These are phyloP conservation scores for Probosciger aterrimus DNA, from an alignment of 2,113 vertebrate genomes.

Conservation along the genomic window DNA sequence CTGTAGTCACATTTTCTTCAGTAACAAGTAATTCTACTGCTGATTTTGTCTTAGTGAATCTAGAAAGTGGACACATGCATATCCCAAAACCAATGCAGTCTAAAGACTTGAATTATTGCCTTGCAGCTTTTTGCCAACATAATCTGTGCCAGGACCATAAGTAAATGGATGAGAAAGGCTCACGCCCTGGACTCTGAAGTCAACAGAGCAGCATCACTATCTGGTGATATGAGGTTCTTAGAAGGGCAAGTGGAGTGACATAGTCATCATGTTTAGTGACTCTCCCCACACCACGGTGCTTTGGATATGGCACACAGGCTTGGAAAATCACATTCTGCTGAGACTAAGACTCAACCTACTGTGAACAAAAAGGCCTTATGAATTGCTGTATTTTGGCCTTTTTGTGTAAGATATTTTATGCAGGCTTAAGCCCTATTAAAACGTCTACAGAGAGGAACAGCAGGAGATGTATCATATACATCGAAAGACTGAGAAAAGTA, in stretches of 20 bases:
- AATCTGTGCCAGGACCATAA: not conserved
- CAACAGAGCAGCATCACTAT: not conserved
- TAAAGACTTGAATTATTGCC: not conserved
- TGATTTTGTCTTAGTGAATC: not conserved
- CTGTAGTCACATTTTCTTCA: not conserved
- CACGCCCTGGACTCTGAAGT: not conserved
- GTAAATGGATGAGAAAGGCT: not conserved
- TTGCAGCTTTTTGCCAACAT: not conserved
- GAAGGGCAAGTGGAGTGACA: not conserved
- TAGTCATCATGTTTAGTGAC: not conserved
- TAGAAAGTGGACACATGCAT: not conserved
- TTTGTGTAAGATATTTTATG: not conserved
- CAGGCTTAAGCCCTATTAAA: not conserved
- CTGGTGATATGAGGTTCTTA: not conserved
- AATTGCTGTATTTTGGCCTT: not conserved
- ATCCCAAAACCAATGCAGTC: not conserved
- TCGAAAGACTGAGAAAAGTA: not conserved
- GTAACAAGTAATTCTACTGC: not conserved
- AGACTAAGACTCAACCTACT: not conserved
- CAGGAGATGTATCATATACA: not conserved
- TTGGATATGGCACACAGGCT: too few relatives aligned
- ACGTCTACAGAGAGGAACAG: not conserved
- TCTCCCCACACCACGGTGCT: not conserved
- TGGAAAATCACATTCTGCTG: not conserved
- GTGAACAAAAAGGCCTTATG: not conserved